Conservation (phyloP, 2,888 invertebrate species). For the Mythimna vitellina region DNA sequence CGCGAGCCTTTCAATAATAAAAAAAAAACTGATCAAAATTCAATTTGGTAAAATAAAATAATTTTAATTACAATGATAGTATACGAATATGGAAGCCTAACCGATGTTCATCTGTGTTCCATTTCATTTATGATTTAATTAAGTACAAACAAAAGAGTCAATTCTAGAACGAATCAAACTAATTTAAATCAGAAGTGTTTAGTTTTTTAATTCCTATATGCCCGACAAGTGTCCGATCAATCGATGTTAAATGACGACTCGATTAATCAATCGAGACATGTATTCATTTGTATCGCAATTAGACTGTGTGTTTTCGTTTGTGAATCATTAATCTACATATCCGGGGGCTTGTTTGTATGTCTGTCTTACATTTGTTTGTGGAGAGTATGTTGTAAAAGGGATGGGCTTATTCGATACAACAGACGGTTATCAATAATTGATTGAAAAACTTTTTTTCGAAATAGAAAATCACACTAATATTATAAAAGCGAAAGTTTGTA, state of each 20-base stretch:
- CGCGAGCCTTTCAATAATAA: too few relatives aligned
- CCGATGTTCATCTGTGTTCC: neutral
- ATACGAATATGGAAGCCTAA: neutral
- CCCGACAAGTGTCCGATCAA: constrained; percentile 58
- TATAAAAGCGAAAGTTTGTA: too few relatives aligned
- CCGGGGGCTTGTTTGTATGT: constrained; percentile 80
- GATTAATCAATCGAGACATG: constrained; percentile 66
- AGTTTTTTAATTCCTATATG: constrained; percentile 50
- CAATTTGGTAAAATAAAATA: too few relatives aligned
- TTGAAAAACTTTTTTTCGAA: neutral
- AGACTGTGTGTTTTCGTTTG: constrained; percentile 78
- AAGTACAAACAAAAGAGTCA: constrained; percentile 35
- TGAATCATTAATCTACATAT: constrained; percentile 86
- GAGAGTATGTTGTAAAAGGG: constrained; percentile 42
- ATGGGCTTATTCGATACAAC: constrained; percentile 42
- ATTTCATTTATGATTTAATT: constrained; percentile 19
- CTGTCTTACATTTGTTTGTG: constrained; percentile 75
- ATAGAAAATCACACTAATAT: neutral
- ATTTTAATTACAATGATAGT: too few relatives aligned
- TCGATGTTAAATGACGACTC: constrained; percentile 61
- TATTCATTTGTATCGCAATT: constrained; percentile 87
- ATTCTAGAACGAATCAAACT: constrained; percentile 31
- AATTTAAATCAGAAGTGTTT: constrained; percentile 50
- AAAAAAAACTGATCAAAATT: too few relatives aligned
- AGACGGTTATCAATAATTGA: neutral